Evolutionary conservation across 2,113 vertebrate species (phyloP).

Genomic region (Austrofundulus limnaeus): DNA sequence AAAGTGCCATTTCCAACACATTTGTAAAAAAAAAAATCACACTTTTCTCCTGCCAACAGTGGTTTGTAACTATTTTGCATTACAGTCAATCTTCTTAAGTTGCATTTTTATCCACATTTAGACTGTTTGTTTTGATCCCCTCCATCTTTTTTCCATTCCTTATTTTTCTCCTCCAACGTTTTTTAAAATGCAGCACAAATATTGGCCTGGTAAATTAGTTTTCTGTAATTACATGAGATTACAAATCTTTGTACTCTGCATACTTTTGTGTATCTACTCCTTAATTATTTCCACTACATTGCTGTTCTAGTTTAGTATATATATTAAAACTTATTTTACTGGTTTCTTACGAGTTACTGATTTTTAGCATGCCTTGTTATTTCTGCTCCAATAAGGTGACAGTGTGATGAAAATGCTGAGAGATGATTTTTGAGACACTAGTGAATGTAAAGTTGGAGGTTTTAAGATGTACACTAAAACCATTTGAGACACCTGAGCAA

Average conservation of each 20-base stretch:
- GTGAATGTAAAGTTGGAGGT: conserved; percentile 3
- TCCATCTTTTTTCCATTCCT: conserved; percentile 13
- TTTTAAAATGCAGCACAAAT: conserved; percentile 33
- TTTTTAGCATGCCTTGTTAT: background rate
- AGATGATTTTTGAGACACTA: background rate
- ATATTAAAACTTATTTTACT: no score
- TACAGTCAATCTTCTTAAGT: conserved; percentile 34
- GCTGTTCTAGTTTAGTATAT: background rate
- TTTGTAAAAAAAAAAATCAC: no score
- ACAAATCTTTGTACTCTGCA: background rate
- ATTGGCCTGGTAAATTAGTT: conserved; percentile 33
- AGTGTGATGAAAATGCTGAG: background rate
- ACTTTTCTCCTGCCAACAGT: conserved; percentile 22
- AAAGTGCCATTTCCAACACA: no score
- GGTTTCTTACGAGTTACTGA: no score
- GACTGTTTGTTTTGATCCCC: conserved; percentile 47
- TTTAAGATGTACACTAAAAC: conserved; percentile 6
- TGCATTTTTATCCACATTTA: conserved; percentile 25
- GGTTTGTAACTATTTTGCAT: conserved; percentile 21
- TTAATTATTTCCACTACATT: background rate
- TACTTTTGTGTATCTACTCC: background rate
- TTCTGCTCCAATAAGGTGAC: background rate
- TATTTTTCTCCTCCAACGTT: conserved; percentile 7
- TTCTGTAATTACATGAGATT: conserved; percentile 47
- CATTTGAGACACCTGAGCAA: conserved; percentile 3